Evolutionary conservation across 2,113 vertebrate genomes (phyloP).

Genomic region (Chlorodrepanis virens): DNA sequence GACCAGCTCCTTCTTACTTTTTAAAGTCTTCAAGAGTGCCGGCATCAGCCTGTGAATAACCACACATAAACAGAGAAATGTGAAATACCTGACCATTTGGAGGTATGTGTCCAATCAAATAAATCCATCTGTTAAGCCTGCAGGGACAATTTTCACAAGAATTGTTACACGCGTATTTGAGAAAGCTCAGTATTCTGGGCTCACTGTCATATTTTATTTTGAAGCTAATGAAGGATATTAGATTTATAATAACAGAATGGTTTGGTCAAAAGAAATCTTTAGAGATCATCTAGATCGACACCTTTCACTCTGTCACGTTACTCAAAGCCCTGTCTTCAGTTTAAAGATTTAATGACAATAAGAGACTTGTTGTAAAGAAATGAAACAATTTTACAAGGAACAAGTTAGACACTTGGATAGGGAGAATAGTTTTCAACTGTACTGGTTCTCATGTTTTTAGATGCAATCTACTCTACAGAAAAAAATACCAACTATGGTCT

Average conservation of each 20-base stretch:
- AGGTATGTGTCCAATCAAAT: background rate
- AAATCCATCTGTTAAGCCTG: background rate
- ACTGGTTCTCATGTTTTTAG: background rate
- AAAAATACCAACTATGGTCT: background rate
- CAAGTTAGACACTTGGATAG: background rate
- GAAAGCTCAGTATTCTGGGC: background rate
- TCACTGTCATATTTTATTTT: background rate
- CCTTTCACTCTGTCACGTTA: background rate
- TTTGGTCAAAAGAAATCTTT: background rate
- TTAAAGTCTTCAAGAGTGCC: slow-evolving; percentile 76
- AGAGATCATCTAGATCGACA: background rate
- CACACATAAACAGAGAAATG: background rate
- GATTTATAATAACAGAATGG: background rate
- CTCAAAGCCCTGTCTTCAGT: background rate
- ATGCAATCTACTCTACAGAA: background rate
- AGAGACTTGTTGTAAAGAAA: background rate
- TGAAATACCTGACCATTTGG: background rate
- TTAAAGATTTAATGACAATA: background rate
- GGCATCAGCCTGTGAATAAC: slow-evolving; percentile 85
- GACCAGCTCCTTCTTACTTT: slow-evolving; percentile 77
- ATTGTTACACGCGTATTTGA: background rate
- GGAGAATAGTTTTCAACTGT: background rate
- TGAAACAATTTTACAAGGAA: background rate
- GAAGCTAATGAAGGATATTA: background rate
- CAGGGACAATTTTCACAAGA: background rate